Base-by-base conservation (phyloP, 2,888 invertebrate genomes). In the Dolichomitus sp. region DNA sequence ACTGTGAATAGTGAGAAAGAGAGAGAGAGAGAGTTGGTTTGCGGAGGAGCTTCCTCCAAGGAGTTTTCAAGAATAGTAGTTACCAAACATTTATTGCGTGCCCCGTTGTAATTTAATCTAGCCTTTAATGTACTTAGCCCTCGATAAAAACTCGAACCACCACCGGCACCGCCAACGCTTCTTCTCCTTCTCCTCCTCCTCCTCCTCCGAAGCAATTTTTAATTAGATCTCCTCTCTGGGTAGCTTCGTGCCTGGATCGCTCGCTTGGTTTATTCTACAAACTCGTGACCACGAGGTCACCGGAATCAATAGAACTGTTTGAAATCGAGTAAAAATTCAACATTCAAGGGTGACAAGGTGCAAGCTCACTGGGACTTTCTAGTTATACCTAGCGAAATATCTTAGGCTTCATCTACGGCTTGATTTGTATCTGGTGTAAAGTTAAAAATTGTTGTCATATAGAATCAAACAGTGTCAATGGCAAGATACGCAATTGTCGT, bases 31-130 rank as follows among this genome's bases (percentile, higher is more conserved):
- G 54, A 45, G 52, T 45, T 33, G 61, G 61, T 57, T 73, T 37
- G 45, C 30, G 33, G 40, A 33, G 54, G 45, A 54, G 52, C 23
- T 73, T 81, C 61, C 63, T 69, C 61, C 63, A 42, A 69, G 70
- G 84, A 86, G 83, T 89, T 89, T 77, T 75, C 81, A 82, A 88
- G 89, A 88, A 88, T 88, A 85, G 84, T 85, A 82, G 88, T 88
- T 88, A 88, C 85, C 87, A 86, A 87, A 87, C 84, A 85, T 87
- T 88, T 87, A 87, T 87, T 86, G 87, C 86, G 84, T 85, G 86
- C 85, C 80, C 84, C 66, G 84, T 76, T 85, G 83, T 89, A 89
- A 89, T 86, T 88, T 88, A 86, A 88, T 88, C 83, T 81, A 86
- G 66, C 83, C 81, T 81, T 87, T 85, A 86, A 88, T 88, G 85